Conservation (phyloP, 2,113 vertebrate genomes). For the Cisticola juncidis region DNA sequence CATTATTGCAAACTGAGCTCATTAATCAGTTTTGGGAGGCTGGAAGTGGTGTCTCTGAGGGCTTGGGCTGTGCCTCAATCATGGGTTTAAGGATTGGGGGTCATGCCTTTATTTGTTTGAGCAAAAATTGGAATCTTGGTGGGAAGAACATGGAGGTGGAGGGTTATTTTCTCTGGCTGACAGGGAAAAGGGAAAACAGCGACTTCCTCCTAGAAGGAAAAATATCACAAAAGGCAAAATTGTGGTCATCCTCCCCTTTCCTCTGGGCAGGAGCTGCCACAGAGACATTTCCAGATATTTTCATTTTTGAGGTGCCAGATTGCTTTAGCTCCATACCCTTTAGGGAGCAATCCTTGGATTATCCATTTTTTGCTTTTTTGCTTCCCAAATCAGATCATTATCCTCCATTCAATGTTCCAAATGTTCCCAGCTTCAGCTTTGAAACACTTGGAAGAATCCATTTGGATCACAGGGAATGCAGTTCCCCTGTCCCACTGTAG, state of each 20-base stretch:
- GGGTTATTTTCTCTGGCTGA: neutral
- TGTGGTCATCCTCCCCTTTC: neutral
- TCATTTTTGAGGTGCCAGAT: neutral
- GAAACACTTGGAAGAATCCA: neutral
- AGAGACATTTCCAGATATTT: neutral
- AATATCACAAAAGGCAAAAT: neutral
- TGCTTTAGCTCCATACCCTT: neutral
- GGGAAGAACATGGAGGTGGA: neutral
- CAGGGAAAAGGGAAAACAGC: neutral
- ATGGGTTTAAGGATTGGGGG: neutral
- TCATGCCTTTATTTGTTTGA: neutral
- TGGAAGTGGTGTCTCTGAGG: neutral
- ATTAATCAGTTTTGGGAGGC: neutral
- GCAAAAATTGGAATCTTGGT: neutral
- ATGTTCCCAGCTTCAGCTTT: neutral
- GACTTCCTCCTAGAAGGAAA: neutral
- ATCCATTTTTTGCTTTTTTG: neutral
- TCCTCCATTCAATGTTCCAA: neutral
- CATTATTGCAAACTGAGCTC: fast-evolving
- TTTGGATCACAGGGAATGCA: neutral
- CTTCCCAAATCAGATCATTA: neutral
- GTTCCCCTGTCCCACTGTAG: neutral
- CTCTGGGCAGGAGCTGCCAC: neutral
- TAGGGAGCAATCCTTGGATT: neutral
- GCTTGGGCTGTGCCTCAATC: neutral